phyloP scores from a whole-genome alignment of 1,140 invertebrate genomes.

The Macrotrachela quadricornifera region DNA sequence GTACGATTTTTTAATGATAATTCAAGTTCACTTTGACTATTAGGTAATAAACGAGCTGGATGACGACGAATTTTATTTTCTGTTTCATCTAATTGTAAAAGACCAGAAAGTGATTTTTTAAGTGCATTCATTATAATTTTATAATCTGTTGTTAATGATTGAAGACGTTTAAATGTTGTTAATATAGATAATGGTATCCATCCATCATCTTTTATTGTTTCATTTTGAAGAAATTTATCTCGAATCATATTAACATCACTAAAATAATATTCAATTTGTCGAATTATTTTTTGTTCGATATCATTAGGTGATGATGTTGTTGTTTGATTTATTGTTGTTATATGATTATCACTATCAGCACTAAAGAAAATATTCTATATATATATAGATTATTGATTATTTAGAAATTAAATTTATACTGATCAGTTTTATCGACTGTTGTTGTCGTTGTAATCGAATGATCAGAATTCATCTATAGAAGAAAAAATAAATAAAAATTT shows the following conservation, averaged over 20 bases:
- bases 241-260: conserved; percentile 6
- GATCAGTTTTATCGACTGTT: too few relatives aligned
- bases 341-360: too few relatives aligned
- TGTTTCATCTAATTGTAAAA: conserved; percentile 5
- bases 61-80: conserved; percentile 1
- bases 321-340: too few relatives aligned
- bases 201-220: conserved; percentile 2
- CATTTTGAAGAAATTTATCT: conserved; percentile 7
- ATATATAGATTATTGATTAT: too few relatives aligned
- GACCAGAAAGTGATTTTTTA: not conserved
- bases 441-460: too few relatives aligned
- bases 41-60: not conserved
- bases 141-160: not conserved
- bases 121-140: not conserved
- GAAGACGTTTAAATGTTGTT: conserved; percentile 5
- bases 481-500: too few relatives aligned
- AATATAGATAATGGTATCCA: conserved; percentile 4
- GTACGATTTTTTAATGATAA: conserved; percentile 1
- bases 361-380: too few relatives aligned
- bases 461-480: too few relatives aligned
- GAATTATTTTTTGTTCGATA: conserved; percentile 3
- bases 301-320: not conserved
- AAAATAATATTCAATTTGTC: conserved; percentile 9
- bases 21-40: conserved; percentile 5
- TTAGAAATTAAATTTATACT: too few relatives aligned